Evolutionary conservation across 2,888 invertebrate genomes (phyloP), one percentile per base, ranked within the genome.

Genomic region (Sminthurides aquaticus): DNA sequence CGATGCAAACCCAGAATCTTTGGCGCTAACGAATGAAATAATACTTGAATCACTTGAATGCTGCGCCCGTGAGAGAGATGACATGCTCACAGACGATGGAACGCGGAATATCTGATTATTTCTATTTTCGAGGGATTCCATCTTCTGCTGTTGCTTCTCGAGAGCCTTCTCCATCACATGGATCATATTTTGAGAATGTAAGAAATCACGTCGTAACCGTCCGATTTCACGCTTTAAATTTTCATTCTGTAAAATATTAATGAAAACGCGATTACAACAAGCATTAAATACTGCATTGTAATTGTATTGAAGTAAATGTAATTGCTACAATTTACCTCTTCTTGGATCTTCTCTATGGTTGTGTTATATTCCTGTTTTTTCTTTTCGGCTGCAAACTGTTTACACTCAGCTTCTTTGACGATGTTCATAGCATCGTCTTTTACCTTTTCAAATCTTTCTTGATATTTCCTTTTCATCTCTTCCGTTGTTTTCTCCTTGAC

Each of bases 221-320:
- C 68, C 71, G 3, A 66, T 57, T 24, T 73, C 71, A 5, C 71
- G 43, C 56, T 70, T 70, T 18, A 69, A 29, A 25, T 66, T 65
- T 26, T 65, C 66, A 28, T 66, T 34, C 71, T 72, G 60, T 8
- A 49, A 58, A 43, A 20, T 52, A 25, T 52, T 8, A 22, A 52
- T 18, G 22, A 15, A 15, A 15, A 52, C 5, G 52, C 20, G 22
- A 34, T 34, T 34, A 34, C 43, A 8, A 52, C 8, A 8, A 20
- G 20, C 8, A 52, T 52, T 52, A 52, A 15, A 15, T n/a, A n/a
- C n/a, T n/a, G n/a, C n/a, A n/a, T n/a, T n/a, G n/a, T n/a, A n/a
- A n/a, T n/a, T n/a, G n/a, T n/a, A n/a, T n/a, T n/a, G n/a, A n/a
- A n/a, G n/a, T n/a, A n/a, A 52, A 15, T 15, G 22, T 8, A 52